Percentiles rank a stretch among this genome's conserved stretches.
phyloP scores from a whole-genome alignment of 2,797 vertebrate genomes.

The Myiotriccus ornatus region DNA sequence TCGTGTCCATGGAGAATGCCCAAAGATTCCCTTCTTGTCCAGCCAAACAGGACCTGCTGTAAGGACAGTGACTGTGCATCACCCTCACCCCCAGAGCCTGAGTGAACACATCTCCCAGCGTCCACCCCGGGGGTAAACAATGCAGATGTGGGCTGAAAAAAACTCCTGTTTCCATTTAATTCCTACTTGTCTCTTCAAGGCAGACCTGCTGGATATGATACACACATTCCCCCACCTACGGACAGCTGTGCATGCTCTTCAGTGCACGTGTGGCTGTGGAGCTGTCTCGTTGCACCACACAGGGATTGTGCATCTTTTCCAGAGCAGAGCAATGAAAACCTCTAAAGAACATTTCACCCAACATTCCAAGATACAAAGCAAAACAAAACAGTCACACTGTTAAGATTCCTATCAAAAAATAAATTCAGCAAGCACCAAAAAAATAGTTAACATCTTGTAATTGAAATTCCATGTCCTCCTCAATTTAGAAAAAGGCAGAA shows the following conservation, averaged over 20 bases:
- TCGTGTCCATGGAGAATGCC: fast-evolving
- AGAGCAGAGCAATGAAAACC: neutral
- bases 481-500: neutral
- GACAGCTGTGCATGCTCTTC: fast-evolving
- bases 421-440: neutral
- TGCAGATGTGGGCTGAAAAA: neutral
- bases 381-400: neutral
- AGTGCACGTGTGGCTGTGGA: neutral
- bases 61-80: neutral
- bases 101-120: fast-evolving
- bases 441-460: too few species aligned
- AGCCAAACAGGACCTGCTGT: neutral
- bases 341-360: neutral
- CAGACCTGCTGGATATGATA: fast-evolving
- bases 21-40: neutral
- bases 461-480: neutral
- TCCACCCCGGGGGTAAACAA: neutral
- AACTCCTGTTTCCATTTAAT: neutral
- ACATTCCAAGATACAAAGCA: neutral
- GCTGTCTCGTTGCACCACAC: neutral
- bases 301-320: neutral
- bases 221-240: neutral
- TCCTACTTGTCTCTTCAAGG: fast-evolving
- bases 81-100: neutral
- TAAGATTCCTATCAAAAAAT: neutral